phyloP scores from a whole-genome alignment of 1,140 invertebrate species.

The Tetragnatha versicolor region DNA sequence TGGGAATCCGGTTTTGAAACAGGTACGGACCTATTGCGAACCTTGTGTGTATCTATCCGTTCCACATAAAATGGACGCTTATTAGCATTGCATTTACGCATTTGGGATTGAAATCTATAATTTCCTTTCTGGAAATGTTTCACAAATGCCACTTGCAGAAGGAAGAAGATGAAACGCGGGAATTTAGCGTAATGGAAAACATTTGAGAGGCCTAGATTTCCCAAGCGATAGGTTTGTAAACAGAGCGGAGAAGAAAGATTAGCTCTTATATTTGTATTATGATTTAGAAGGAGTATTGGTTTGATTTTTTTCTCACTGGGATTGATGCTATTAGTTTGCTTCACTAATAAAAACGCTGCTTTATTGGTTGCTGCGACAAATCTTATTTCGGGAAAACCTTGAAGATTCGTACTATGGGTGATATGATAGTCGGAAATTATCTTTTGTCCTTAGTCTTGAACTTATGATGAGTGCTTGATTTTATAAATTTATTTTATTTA shows the following conservation, averaged over 20 bases:
- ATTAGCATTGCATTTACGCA: too few species aligned
- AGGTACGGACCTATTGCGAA: too few species aligned
- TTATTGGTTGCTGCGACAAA: not conserved
- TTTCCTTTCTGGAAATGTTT: not conserved
- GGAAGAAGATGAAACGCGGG: not conserved
- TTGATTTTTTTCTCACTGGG: not conserved
- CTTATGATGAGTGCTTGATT: too few species aligned
- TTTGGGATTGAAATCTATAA: too few species aligned
- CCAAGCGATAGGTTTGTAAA: not conserved
- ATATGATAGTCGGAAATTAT: too few species aligned
- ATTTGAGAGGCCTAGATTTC: not conserved
- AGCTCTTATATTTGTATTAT: not conserved
- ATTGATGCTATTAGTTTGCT: not conserved
- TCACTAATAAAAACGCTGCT: not conserved
- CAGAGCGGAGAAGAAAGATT: not conserved
- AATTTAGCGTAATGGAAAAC: not conserved
- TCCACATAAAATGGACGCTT: too few species aligned
- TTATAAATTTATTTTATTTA: too few species aligned
- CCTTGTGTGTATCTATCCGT: too few species aligned
- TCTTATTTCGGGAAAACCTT: not conserved
- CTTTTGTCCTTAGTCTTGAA: too few species aligned
- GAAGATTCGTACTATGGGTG: too few species aligned
- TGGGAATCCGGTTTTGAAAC: too few species aligned
- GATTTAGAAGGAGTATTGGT: not conserved
- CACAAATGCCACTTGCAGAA: not conserved